These are phyloP conservation scores for Endotricha flammealis DNA, from an alignment of 2,888 invertebrate species.

Conservation along the genomic window DNA sequence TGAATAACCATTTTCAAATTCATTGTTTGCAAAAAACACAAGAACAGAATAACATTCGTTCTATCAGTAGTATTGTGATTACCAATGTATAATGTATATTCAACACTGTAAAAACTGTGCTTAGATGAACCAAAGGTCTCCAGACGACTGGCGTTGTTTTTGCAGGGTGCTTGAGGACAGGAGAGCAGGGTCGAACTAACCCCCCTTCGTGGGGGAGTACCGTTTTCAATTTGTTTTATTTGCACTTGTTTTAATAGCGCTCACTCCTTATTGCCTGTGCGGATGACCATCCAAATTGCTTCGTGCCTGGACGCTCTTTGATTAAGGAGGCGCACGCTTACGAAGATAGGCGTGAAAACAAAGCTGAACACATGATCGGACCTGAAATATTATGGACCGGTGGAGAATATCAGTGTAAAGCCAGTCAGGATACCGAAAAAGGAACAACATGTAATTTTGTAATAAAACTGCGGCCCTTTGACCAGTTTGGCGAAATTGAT, in stretches of 20 bases:
- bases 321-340: constrained; percentile 60
- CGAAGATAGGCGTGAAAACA: constrained; percentile 54
- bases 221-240: constrained; percentile 77
- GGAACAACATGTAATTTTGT: too few species aligned
- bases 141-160: constrained; percentile 51
- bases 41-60: not conserved
- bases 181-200: constrained; percentile 33
- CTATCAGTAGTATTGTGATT: not conserved
- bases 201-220: constrained; percentile 43
- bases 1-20: too few species aligned
- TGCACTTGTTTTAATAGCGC: constrained; percentile 76
- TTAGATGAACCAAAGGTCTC: constrained; percentile 40
- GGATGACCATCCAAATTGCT: constrained; percentile 71
- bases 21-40: not conserved
- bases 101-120: constrained; percentile 27
- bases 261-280: constrained; percentile 69
- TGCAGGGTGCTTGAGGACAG: constrained; percentile 39
- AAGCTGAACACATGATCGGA: constrained; percentile 31
- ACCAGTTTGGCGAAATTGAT: too few species aligned
- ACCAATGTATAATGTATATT: constrained; percentile 12
- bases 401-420: too few species aligned
- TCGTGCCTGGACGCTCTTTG: constrained; percentile 72
- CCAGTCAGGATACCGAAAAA: too few species aligned
- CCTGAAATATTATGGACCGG: too few species aligned
- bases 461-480: too few species aligned